phyloP scores from a whole-genome alignment of 2,888 invertebrate species.

The Ormyrus thymus region DNA sequence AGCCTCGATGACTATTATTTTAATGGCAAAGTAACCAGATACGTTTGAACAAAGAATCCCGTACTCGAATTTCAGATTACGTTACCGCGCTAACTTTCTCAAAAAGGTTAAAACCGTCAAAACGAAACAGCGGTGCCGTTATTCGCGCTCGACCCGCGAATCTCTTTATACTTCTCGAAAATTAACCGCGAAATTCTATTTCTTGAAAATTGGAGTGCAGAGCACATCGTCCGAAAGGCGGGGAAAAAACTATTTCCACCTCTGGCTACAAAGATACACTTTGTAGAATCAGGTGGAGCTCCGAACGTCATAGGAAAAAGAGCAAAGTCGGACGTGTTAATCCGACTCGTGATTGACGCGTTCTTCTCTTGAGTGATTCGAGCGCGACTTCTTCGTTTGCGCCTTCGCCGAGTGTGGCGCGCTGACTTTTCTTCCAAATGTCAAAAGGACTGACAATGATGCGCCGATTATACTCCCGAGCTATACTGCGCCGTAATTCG shows the following conservation, averaged over 20 bases:
- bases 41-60: too few relatives aligned
- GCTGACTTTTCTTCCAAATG: constrained; percentile 8
- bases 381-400: background rate
- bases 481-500: background rate
- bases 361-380: constrained; percentile 43
- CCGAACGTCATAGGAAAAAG: constrained; percentile 17
- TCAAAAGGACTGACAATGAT: constrained; percentile 42
- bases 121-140: too few relatives aligned
- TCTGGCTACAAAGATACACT: background rate
- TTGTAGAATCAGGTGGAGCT: constrained; percentile 11
- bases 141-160: too few relatives aligned
- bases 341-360: constrained; percentile 51
- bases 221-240: too few relatives aligned
- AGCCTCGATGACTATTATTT: too few relatives aligned
- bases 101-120: too few relatives aligned
- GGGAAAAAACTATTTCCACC: constrained; percentile 15
- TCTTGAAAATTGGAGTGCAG: background rate
- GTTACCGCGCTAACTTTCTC: too few relatives aligned
- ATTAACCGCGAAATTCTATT: too few relatives aligned
- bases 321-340: constrained; percentile 37
- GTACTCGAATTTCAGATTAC: too few relatives aligned
- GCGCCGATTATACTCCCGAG: constrained; percentile 25
- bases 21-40: too few relatives aligned
- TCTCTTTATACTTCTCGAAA: too few relatives aligned
- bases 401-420: background rate